phyloP scores from a whole-genome alignment of 2,797 vertebrate genomes.

The Xyrichtys novacula region DNA sequence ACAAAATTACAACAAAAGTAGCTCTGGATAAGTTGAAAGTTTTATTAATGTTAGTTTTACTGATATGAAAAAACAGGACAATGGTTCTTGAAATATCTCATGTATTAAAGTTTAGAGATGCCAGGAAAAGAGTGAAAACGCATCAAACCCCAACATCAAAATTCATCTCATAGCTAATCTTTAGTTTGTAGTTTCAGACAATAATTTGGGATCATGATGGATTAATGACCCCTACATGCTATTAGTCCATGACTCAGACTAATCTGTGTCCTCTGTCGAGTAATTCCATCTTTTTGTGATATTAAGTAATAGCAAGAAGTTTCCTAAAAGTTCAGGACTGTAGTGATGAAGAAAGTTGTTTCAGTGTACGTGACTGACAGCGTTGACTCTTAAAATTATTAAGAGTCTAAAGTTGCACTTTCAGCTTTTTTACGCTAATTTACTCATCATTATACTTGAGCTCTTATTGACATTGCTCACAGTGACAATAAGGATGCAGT shows the following conservation, averaged over 20 bases:
- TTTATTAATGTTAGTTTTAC: too few relatives aligned
- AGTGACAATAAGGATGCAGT: too few relatives aligned
- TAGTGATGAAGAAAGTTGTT: neutral
- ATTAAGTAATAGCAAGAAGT: neutral
- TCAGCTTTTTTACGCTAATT: too few relatives aligned
- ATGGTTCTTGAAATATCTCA: too few relatives aligned
- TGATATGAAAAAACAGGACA: too few relatives aligned
- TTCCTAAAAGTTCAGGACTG: neutral
- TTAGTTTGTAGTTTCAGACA: conserved; percentile 14
- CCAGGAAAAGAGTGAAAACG: neutral
- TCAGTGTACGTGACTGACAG: neutral
- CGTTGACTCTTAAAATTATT: neutral
- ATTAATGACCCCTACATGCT: conserved; percentile 21
- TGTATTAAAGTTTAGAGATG: too few relatives aligned
- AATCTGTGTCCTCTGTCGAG: conserved; percentile 8
- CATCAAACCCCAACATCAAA: neutral
- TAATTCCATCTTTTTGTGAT: conserved; percentile 3
- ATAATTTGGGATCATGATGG: conserved; percentile 26
- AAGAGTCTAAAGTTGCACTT: neutral
- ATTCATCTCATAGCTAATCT: neutral
- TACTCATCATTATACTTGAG: too few relatives aligned
- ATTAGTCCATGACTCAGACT: conserved; percentile 20
- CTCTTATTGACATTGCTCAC: too few relatives aligned
- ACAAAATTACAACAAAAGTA: too few relatives aligned
- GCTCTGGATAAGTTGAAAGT: too few relatives aligned